Base-by-base conservation (phyloP, 2,113 vertebrate species). In the Hippolais icterina region DNA sequence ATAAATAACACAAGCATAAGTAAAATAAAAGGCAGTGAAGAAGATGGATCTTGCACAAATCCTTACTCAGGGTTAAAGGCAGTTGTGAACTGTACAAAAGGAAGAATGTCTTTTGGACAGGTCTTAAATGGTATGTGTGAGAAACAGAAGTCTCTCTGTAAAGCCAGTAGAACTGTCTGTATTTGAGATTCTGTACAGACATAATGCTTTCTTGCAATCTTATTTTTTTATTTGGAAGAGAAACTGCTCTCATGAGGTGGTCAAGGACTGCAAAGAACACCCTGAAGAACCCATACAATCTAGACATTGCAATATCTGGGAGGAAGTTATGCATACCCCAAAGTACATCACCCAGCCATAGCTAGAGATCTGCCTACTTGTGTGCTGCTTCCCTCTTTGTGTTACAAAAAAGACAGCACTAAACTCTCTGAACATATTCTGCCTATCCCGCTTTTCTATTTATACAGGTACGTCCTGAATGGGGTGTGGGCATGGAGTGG, bases 221-320 rank as follows among this genome's bases (percentile, higher is more conserved):
- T 83, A 12, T 18, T 44, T 68, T 82, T 87, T 87, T 11, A 28
- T 24, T 12, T 80, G 14, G 47, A 59, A 83, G 44, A 65, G 5
- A 77, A 80, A 57, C 8, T 31, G 10, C 12, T 92, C 3, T 89
- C n/a, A 69, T 54, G 27, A 79, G 35, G 17, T 56, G 14, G 9
- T 31, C 44, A 69, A 68, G 29, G 25, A 60, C 41, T 96, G 24
- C 19, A 47, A 74, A 63, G 41, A 60, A 65, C 28, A 57, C 27
- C 3, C 31, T 1, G 1, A 42, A 42, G 53, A 64, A 49, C 9
- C 2, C 35, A 49, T 9, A 33, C 2, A 3, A n/a, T 22, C 22
- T 65, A 57, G n/a, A 61, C 12, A n/a, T 19, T 61, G 25, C 12
- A 74, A 2, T 35, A 74, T 12, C 41, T 37, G 23, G 0, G 35